A percentile compares a stretch with the other conserved stretches of the same genome.
Conservation (phyloP, 2,797 vertebrate species). For the Craterocephalus amniculus region DNA sequence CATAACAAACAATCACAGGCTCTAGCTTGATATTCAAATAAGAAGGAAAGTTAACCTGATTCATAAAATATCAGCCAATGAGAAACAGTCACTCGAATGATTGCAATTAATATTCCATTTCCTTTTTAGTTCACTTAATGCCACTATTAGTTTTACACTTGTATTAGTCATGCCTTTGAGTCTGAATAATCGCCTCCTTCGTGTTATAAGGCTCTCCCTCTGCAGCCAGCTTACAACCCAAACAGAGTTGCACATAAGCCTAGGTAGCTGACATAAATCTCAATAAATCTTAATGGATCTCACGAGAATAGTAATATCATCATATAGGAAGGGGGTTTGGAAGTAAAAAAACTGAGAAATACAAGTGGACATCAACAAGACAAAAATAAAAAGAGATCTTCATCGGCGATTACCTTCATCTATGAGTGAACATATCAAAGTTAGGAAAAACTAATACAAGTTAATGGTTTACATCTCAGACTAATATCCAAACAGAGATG, state of each 20-base stretch:
- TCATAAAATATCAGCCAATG: not conserved
- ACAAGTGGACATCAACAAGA: too few species aligned
- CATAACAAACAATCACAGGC: not conserved
- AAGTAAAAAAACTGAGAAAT: not conserved
- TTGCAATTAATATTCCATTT: not conserved
- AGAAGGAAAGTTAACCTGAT: not conserved
- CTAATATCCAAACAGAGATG: too few species aligned
- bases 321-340: not conserved
- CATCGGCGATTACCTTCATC: too few species aligned
- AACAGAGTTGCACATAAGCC: not conserved
- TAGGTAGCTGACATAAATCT: not conserved
- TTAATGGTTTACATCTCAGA: too few species aligned
- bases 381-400: too few species aligned
- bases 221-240: not conserved
- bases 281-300: not conserved
- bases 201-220: not conserved
- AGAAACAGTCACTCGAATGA: not conserved
- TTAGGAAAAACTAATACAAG: too few species aligned
- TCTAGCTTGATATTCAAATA: not conserved
- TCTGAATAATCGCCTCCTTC: not conserved
- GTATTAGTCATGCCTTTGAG: not conserved
- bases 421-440: too few species aligned
- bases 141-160: not conserved
- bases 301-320: not conserved
- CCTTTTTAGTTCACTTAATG: not conserved